Conservation (phyloP, 2,888 invertebrate genomes). For the Drosophila incognita region DNA sequence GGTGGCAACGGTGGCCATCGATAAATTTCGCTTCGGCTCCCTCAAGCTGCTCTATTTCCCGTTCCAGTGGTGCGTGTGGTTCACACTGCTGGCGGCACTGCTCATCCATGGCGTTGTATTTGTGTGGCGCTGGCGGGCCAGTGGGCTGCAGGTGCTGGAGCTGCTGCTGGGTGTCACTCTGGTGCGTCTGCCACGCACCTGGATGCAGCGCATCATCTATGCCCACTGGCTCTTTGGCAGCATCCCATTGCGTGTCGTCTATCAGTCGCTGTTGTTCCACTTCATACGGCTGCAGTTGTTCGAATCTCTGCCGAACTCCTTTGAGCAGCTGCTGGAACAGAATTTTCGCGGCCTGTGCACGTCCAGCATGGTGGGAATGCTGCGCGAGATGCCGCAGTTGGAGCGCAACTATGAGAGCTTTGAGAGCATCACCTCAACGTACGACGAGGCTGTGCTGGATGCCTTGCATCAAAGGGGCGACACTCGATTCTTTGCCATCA, state of each 20-base stretch:
- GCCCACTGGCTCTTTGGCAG: conserved; percentile 61
- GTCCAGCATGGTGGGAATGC: conserved; percentile 38
- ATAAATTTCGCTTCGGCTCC: conserved; percentile 44
- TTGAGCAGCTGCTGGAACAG: conserved; percentile 49
- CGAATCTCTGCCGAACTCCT: conserved; percentile 30
- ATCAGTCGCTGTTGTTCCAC: conserved; percentile 75
- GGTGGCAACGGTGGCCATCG: conserved; percentile 53
- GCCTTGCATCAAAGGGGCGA: conserved; percentile 27
- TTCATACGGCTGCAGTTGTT: conserved; percentile 64
- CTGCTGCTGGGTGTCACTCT: conserved; percentile 48
- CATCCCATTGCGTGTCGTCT: conserved; percentile 65
- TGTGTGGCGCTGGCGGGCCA: conserved; percentile 33
- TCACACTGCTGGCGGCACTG: conserved; percentile 35
- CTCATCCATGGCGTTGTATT: conserved; percentile 43
- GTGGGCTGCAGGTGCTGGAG: conserved; percentile 51
- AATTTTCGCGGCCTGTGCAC: conserved; percentile 50
- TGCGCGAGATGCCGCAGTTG: conserved; percentile 52
- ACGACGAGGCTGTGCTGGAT: conserved; percentile 49
- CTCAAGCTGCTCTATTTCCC: conserved; percentile 60
- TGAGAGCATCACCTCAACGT: conserved; percentile 13
- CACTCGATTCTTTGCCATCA: conserved; percentile 50
- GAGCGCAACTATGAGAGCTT: conserved; percentile 23
- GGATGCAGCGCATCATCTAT: conserved; percentile 59
- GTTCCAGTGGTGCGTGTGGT: conserved; percentile 58
- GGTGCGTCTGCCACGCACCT: conserved; percentile 40